phyloP scores from a whole-genome alignment of 1,140 invertebrate genomes.

The Drosophila guanche region DNA sequence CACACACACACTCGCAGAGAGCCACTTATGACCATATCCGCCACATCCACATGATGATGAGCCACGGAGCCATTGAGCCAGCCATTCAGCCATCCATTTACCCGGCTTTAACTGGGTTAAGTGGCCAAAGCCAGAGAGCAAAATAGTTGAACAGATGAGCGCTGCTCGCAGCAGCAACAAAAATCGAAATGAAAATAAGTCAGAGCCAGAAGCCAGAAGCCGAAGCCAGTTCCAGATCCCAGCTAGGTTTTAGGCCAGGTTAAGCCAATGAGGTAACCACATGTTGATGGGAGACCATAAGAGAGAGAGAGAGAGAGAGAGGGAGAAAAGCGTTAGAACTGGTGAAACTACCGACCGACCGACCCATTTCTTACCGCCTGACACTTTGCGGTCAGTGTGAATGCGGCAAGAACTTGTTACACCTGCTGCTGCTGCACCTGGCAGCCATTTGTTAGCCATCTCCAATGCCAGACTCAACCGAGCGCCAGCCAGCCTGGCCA shows the following conservation, averaged over 20 bases:
- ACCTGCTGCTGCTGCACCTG: constrained; percentile 58
- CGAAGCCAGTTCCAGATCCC: constrained; percentile 23
- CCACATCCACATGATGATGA: constrained; percentile 54
- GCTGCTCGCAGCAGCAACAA: constrained; percentile 16
- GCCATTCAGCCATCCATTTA: constrained; percentile 21
- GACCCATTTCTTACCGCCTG: constrained; percentile 61
- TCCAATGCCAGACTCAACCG: constrained; percentile 35
- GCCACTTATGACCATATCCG: constrained; percentile 54
- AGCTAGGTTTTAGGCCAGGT: constrained; percentile 16
- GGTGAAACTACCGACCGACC: constrained; percentile 54
- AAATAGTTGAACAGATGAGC: constrained; percentile 67
- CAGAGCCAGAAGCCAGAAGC: constrained; percentile 48
- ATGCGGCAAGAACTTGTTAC: constrained; percentile 77
- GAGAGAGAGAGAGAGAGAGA: too few relatives aligned
- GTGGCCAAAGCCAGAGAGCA: constrained; percentile 60
- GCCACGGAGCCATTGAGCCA: background rate
- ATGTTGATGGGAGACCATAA: constrained; percentile 35
- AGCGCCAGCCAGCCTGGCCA: constrained; percentile 27
- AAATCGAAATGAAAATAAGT: constrained; percentile 71
- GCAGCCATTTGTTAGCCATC: constrained; percentile 59
- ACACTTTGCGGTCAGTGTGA: constrained; percentile 71
- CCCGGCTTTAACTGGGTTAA: constrained; percentile 70
- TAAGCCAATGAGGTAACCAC: constrained; percentile 70
- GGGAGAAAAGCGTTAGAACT: constrained; percentile 38
- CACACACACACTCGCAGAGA: constrained; percentile 11